phyloP scores from a whole-genome alignment of 1,140 invertebrate genomes.

The Diploscapter pachys region DNA sequence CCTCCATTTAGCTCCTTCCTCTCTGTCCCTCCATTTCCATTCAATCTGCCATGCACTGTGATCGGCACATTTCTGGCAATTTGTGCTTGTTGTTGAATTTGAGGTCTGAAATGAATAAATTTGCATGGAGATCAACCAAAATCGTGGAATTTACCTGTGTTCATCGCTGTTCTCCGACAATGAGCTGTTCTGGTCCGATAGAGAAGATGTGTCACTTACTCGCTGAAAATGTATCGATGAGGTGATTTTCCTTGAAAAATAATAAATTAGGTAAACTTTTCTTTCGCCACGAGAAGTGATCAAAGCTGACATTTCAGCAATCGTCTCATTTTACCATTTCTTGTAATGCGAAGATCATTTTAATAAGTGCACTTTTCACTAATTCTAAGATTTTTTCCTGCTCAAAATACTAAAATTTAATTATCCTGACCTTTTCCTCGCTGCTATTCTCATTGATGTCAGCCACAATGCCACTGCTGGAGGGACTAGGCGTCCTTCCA shows the following conservation, averaged over 20 bases:
- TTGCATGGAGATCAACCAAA: too few species aligned
- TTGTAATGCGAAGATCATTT: neutral
- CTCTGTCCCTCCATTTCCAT: too few species aligned
- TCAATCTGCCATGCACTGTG: too few species aligned
- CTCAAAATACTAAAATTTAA: neutral
- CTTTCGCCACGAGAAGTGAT: neutral
- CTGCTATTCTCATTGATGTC: neutral
- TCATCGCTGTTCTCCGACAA: neutral
- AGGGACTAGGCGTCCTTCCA: slow-evolving; percentile 9
- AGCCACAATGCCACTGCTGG: slow-evolving; percentile 12
- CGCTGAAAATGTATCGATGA: neutral
- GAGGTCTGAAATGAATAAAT: too few species aligned
- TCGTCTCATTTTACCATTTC: neutral
- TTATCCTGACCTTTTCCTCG: too few species aligned
- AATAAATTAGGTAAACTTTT: neutral
- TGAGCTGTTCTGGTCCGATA: slow-evolving; percentile 5
- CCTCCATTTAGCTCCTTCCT: too few species aligned
- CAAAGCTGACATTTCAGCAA: neutral
- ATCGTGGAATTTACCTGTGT: slow-evolving; percentile 5
- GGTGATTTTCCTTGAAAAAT: neutral
- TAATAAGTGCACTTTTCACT: too few species aligned
- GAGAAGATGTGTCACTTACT: slow-evolving; percentile 8
- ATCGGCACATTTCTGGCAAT: too few species aligned
- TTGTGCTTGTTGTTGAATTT: too few species aligned
- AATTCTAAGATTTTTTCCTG: slow-evolving; percentile 5